Conservation (phyloP, 2,113 vertebrate species). For the Muntiacus muntjak region DNA sequence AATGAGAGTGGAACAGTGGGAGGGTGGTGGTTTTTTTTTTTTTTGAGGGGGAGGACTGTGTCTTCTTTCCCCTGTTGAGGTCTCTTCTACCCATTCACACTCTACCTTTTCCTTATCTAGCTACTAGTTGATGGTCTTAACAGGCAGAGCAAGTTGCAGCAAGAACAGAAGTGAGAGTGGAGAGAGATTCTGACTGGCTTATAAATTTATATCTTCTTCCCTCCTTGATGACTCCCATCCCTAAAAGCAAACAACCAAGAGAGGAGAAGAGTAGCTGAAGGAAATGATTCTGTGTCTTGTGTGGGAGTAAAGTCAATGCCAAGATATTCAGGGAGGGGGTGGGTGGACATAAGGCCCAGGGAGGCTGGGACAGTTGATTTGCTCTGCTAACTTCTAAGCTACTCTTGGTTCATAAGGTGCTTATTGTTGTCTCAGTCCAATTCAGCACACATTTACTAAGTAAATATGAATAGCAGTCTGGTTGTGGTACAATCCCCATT, state of each 20-base stretch:
- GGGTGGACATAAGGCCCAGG: neutral
- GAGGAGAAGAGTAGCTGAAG: neutral
- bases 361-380: neutral
- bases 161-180: neutral
- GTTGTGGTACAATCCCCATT: neutral
- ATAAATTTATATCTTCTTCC: neutral
- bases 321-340: neutral
- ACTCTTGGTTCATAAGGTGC: neutral
- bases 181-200: neutral
- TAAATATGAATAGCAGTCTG: neutral
- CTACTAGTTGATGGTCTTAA: neutral
- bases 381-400: neutral
- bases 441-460: neutral
- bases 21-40: neutral
- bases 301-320: neutral
- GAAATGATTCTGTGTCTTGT: neutral
- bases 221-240: neutral
- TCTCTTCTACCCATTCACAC: neutral
- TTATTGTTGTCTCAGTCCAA: neutral
- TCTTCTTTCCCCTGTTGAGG: neutral
- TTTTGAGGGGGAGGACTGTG: rapidly evolving
- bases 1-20: neutral
- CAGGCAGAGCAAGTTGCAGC: neutral
- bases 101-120: neutral
- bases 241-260: neutral